These are phyloP conservation scores for Heliconius nattereri DNA, from an alignment of 1,140 invertebrate genomes.

Conservation along the genomic window DNA sequence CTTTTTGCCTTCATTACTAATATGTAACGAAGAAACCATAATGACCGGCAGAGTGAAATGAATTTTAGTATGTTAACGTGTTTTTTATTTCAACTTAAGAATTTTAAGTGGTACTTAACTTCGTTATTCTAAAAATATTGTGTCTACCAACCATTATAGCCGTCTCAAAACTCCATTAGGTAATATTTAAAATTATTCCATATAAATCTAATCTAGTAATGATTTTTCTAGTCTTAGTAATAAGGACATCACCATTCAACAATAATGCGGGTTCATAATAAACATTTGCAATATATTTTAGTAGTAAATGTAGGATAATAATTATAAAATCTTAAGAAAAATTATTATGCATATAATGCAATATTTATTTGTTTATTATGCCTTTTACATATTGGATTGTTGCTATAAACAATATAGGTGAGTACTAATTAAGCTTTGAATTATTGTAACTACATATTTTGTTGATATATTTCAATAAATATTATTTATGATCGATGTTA, in stretches of 20 bases:
- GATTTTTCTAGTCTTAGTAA: slow-evolving; percentile 30
- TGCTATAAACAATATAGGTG: slow-evolving; percentile 29
- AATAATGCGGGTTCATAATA: slow-evolving; percentile 9
- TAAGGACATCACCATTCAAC: slow-evolving; percentile 10
- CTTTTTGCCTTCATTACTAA: too few relatives aligned
- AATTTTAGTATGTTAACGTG: background rate
- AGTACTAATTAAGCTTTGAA: slow-evolving; percentile 33
- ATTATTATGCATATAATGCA: slow-evolving; percentile 25
- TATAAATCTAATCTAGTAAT: slow-evolving; percentile 16
- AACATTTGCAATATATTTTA: slow-evolving; percentile 12
- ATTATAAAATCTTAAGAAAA: slow-evolving; percentile 14
- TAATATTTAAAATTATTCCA: slow-evolving; percentile 7
- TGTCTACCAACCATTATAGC: slow-evolving; percentile 7
- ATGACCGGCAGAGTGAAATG: background rate
- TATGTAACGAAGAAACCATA: background rate
- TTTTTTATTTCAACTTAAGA: background rate
- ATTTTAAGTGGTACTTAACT: background rate
- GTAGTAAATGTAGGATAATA: slow-evolving; percentile 5
- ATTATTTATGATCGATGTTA: slow-evolving; percentile 49
- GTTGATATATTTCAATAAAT: slow-evolving; percentile 52
- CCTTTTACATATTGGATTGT: slow-evolving; percentile 32
- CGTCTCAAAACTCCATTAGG: slow-evolving; percentile 19
- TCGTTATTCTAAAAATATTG: background rate
- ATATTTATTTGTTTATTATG: slow-evolving; percentile 32
- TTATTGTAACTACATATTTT: slow-evolving; percentile 42